Percentiles rank a stretch among this genome's conserved stretches.
Conservation (phyloP, 2,888 invertebrate species). For the Prostheceraeus crozeri region DNA sequence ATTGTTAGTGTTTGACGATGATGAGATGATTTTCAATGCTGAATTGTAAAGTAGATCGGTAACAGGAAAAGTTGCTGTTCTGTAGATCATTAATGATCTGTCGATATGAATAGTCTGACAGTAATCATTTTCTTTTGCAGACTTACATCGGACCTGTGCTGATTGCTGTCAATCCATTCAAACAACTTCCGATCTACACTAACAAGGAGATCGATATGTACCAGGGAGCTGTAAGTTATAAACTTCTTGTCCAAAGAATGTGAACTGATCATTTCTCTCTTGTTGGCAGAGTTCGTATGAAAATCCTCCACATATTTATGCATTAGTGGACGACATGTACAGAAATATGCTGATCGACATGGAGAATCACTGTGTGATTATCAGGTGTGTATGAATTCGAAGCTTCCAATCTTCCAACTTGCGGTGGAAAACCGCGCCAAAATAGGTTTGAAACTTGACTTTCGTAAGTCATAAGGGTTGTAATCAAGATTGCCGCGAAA, state of each 20-base stretch:
- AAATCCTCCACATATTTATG: slow-evolving; percentile 67
- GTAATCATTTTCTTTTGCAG: too few species aligned
- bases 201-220: slow-evolving; percentile 61
- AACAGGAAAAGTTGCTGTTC: too few species aligned
- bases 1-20: too few species aligned
- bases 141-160: slow-evolving; percentile 65
- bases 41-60: too few species aligned
- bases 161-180: slow-evolving; percentile 65
- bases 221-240: slow-evolving; percentile 57
- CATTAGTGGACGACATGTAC: slow-evolving; percentile 67
- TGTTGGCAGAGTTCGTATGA: slow-evolving; percentile 64
- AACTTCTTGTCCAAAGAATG: background rate
- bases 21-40: too few species aligned
- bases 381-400: slow-evolving; percentile 60
- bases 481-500: too few species aligned
- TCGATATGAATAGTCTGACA: too few species aligned
- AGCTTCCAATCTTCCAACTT: background rate
- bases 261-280: background rate
- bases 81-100: too few species aligned
- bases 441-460: too few species aligned
- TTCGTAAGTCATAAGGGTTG: too few species aligned
- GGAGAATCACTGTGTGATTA: slow-evolving; percentile 67
- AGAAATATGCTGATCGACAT: slow-evolving; percentile 66
- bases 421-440: too few species aligned
- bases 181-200: slow-evolving; percentile 63